Base-by-base conservation (phyloP, 2,888 invertebrate genomes). In the Spisula subtruncata region DNA sequence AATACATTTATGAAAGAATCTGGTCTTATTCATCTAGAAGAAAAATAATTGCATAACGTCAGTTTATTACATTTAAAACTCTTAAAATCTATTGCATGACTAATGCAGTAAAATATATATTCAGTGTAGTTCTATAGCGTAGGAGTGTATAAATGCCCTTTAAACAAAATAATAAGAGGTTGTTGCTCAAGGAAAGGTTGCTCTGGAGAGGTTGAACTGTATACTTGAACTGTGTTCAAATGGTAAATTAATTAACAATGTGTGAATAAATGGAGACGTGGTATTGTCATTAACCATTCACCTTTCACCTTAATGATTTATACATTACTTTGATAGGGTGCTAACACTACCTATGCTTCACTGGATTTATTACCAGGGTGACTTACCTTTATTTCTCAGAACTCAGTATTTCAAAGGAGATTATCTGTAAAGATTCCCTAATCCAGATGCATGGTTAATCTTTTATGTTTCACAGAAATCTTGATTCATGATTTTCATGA, bases 371-470 rank as follows among this genome's bases (percentile, higher is more conserved):
- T 66, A n/a, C n/a, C 5, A 20, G n/a, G 60, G n/a, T 66, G 4
- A 66, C 60, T 25, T 66, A 66, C n/a, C 1, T n/a, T n/a, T 25
- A 66, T 66, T 25, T 25, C 60, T 66, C 25, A 32, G 12, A 1
- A 12, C 16, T 32, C n/a, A n/a, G 18, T 14, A 25, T 32, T 8
- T 75, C 75, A 75, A 75, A 75, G 75, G 18, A 75, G 75, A 25
- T 41, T 5, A 41, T 75, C 32, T 75, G 14, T 35, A 75, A 75
- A 25, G 75, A 75, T 35, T 75, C 75, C 29, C 35, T 75, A 75
- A 75, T 75, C 32, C 75, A 75, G 75, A 75, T 75, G 75, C 35
- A 35, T 75, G 5, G 14, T 75, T 75, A 75, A 75, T 75, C 75
- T 75, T 32, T 75, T 32, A 35, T 35, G 32, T 14, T 25, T 75